Percentiles rank a stretch among this genome's conserved stretches.
phyloP scores from a whole-genome alignment of 2,113 vertebrate genomes.

The Axis porcinus region DNA sequence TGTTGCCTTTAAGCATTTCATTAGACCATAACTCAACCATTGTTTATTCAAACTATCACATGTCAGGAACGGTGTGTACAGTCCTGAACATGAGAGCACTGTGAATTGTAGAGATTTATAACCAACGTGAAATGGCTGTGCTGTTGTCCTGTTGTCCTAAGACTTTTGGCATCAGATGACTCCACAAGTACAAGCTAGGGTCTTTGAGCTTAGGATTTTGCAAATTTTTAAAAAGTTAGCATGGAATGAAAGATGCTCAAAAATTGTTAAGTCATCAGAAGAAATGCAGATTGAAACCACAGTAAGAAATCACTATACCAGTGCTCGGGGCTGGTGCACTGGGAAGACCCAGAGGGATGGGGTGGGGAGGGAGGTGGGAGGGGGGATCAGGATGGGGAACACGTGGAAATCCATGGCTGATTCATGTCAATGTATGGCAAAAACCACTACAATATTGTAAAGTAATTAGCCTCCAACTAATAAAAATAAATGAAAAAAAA shows the following conservation, averaged over 20 bases:
- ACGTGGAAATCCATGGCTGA: too few species aligned
- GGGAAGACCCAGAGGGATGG: too few species aligned
- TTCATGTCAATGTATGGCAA: too few species aligned
- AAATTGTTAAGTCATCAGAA: slow-evolving; percentile 13
- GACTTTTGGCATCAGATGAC: not conserved
- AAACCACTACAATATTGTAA: too few species aligned
- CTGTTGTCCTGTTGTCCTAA: not conserved
- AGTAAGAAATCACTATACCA: not conserved
- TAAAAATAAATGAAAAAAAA: too few species aligned
- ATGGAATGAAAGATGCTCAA: not conserved
- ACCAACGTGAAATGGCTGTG: not conserved
- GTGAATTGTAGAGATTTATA: not conserved
- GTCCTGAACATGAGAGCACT: not conserved
- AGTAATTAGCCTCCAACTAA: too few species aligned
- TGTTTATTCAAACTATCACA: slow-evolving; percentile 34
- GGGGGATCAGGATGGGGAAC: too few species aligned
- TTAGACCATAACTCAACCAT: slow-evolving; percentile 17
- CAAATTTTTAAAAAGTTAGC: not conserved
- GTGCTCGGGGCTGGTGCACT: too few species aligned
- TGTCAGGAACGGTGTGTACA: not conserved
- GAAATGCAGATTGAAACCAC: slow-evolving; percentile 7
- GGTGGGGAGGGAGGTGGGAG: too few species aligned
- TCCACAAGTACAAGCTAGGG: not conserved
- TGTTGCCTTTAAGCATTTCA: slow-evolving; percentile 27
- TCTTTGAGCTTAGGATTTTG: not conserved